phyloP scores from a whole-genome alignment of 2,797 vertebrate genomes.

The Microctenopoma lineatum region DNA sequence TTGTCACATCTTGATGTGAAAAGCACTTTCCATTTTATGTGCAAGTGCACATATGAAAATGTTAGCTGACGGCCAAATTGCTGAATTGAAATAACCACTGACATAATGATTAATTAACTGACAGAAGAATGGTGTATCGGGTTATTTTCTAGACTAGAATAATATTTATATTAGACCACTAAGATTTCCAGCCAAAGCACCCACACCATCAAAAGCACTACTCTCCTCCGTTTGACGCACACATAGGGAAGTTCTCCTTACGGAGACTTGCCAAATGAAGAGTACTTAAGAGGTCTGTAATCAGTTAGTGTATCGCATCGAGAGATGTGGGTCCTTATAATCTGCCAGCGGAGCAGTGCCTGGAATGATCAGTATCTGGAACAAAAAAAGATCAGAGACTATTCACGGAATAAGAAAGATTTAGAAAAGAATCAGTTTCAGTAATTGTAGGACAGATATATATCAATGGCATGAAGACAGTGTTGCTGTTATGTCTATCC shows the following conservation, averaged over 20 bases:
- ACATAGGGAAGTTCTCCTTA: conserved; percentile 5
- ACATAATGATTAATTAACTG: conserved; percentile 9
- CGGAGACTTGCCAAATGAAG: conserved; percentile 24
- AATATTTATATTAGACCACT: conserved; percentile 14
- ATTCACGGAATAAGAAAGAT: not conserved
- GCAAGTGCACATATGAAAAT: not conserved
- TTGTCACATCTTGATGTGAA: not conserved
- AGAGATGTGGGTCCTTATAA: conserved; percentile 27
- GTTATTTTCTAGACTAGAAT: conserved; percentile 17
- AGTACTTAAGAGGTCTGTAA: conserved; percentile 32
- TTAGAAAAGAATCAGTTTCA: not conserved
- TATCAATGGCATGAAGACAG: not conserved
- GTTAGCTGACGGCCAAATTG: not conserved
- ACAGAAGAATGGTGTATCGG: not conserved
- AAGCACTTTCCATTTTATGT: not conserved
- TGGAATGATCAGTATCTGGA: conserved; percentile 35
- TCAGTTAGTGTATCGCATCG: conserved; percentile 32
- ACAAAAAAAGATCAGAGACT: conserved; percentile 8
- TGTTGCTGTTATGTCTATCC: no score
- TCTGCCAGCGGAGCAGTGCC: conserved; percentile 31
- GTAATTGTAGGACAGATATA: no score
- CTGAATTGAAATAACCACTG: not conserved
- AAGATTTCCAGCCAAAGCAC: not conserved
- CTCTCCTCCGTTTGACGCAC: conserved; percentile 8
- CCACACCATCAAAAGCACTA: not conserved